These are phyloP conservation scores for Acleris laterana DNA, from an alignment of 2,888 invertebrate genomes.

Conservation along the genomic window DNA sequence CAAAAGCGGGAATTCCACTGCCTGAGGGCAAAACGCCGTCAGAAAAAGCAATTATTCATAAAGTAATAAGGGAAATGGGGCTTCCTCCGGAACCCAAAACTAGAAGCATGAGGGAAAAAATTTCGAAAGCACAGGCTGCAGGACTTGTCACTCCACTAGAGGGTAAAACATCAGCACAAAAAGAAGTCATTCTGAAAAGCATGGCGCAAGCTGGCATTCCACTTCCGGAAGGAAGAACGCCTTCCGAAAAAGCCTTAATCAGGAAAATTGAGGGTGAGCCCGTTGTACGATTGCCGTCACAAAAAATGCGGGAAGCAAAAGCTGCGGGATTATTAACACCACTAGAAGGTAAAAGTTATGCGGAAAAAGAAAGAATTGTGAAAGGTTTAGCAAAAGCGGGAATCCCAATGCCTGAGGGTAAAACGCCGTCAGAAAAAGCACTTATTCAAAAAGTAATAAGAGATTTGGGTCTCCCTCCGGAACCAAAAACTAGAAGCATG, in stretches of 20 bases:
- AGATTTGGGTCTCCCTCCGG: no score
- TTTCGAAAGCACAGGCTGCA: neutral
- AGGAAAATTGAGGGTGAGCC: neutral
- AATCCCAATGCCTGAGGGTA: no score
- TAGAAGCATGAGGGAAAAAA: neutral
- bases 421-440: no score
- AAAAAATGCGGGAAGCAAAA: no score
- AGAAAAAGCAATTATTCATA: neutral
- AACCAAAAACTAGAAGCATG: no score
- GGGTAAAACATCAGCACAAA: neutral
- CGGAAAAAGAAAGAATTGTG: neutral
- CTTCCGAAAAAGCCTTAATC: neutral
- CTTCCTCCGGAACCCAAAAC: neutral
- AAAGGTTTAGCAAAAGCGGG: neutral
- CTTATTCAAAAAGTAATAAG: no score
- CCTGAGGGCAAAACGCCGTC: neutral
- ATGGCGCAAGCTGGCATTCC: neutral
- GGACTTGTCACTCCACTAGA: neutral
- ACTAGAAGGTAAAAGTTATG: no score
- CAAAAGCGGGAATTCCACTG: neutral
- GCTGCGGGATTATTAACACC: no score
- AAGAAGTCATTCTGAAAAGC: neutral
- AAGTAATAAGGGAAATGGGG: neutral
- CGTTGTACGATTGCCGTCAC: neutral
- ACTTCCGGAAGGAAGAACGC: constrained; percentile 6